Base-by-base conservation (phyloP, 2,113 vertebrate genomes). In the Eulemur macaco region DNA sequence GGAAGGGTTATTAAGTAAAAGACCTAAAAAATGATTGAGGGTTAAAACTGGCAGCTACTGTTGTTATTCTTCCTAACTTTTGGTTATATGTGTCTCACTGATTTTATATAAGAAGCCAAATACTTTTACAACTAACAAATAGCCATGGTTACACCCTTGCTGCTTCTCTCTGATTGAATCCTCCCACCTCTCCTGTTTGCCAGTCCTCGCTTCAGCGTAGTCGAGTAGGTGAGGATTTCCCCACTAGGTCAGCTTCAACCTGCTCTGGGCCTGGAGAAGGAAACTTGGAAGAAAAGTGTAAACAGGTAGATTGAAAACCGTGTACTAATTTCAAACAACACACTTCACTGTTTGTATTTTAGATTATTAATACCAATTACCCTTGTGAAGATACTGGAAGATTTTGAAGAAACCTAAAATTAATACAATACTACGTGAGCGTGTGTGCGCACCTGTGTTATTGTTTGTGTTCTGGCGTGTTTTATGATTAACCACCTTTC, bases 211-310 rank as follows among this genome's bases (percentile, higher is more conserved):
- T 98, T 96, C 99, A 99, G 98, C 99, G 98, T 99, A 99, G 98
- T 99, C 99, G 99, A 99, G 98, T 99, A 98, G 99, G 99, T 98
- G 99, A 99, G 98, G 99, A 99, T 98, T 99, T 99, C 89, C 98
- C 99, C 97, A 98, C 99, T 99, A 99, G 99, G 99, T 98, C 99
- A 98, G 98, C 98, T 95, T 97, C 99, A 87, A 96, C 99, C 95
- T 99, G 99, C 95, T 99, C 98, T 98, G 99, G 99, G 98, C 99
- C 99, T 13, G 98, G 99, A 98, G 99, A 99, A 99, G 98, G 98
- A 98, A 99, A 99, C 99, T 99, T 99, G 99, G 99, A 99, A 98
- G 99, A 99, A 94, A 99, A 99, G 97, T 99, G 99, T 98, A 99
- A 99, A 99, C 99, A 99, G 99, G 99, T 99, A 99, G 99, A 99